Evolutionary conservation across 2,113 vertebrate species (phyloP), one percentile per base, ranked within the genome.

Genomic region (Colaptes auratus): DNA sequence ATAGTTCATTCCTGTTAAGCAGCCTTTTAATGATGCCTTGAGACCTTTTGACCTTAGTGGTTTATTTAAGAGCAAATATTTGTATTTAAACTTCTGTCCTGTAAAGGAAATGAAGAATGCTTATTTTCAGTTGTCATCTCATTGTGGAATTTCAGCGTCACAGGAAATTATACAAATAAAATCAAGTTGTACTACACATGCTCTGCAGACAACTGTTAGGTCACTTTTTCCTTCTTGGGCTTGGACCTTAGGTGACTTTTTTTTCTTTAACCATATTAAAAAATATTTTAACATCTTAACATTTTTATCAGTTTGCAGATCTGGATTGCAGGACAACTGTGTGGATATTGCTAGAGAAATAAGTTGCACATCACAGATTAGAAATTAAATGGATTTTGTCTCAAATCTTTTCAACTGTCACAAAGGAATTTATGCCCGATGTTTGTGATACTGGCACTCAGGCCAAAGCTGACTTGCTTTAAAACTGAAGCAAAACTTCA

Each of bases 111-210:
- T 67, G 64, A 92, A 94, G 93, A 92, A 80, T 79, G 18, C 52
- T 79, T 91, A 82, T 93, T 96, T 91, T 93, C 74, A 93, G 94
- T 77, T 89, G 69, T 91, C 82, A 95, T 91, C 78, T 95, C 79
- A 91, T 65, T 86, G 80, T 76, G 88, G 80, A 81, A 86, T 95
- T 89, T 89, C 88, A 91, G n/a, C 81, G 82, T 91, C 53, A 63
- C 75, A 83, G 94, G 88, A 95, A 97, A 88, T 90, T 25, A 88
- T 50, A 93, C 64, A 92, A 93, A 77, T 69, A 92, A 93, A 91
- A 95, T 89, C 23, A 79, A 67, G 46, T 91, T 53, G 69, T 74
- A 78, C 60, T 81, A 65, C 87, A 86, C 7, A 2, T 78, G 58
- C 88, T 91, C 58, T 92, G 72, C 85, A 89, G 82, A 79, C 78